Evolutionary conservation across 1,140 invertebrate species (phyloP), one percentile per base, ranked within the genome.

Genomic region (Steinernema khuongi): DNA sequence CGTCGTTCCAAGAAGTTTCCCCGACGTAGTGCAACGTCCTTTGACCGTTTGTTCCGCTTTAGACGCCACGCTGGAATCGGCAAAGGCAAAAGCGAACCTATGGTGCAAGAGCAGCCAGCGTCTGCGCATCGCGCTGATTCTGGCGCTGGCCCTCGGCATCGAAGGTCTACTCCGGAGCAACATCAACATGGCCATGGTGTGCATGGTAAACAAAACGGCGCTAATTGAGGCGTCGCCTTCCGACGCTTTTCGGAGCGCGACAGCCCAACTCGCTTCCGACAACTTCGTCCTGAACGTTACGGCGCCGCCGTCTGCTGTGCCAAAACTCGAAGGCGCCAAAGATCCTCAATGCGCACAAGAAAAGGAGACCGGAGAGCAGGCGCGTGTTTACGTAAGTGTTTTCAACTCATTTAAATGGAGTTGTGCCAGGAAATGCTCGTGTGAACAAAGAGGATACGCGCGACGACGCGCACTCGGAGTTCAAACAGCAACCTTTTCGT

Each of bases 101-200:
- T 83, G 82, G 82, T 80, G 81, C 41, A 68, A 71, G 67, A 43
- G 70, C 28, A 76, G 71, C 31, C 28, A 76, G 43, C 83, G 82
- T 28, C 68, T 84, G 60, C 72, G 78, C 17, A 77, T 84, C n/a
- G 82, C 78, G 1, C 18, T 85, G 19, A 36, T 77, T 22, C 71
- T 85, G 41, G 82, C 79, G 50, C 71, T 84, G 31, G 83, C 82
- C 1, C 76, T 84, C 7, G 74, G 84, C 4, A 84, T 84, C 31
- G 82, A 84, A 76, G 82, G 82, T n/a, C 68, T 84, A 11, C 85
- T 84, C 84, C 68, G 82, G 11, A 77, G 74, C 29, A 83, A 83
- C 74, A 80, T 83, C 26, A 83, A 83, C 67, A 83, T 83, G 82
- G 76, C 74, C 26, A 70, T 72, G 41, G 74, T 78, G 26, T 78